Evolutionary conservation across 2,888 invertebrate genomes (phyloP).

Genomic region (Athalia rosae): DNA sequence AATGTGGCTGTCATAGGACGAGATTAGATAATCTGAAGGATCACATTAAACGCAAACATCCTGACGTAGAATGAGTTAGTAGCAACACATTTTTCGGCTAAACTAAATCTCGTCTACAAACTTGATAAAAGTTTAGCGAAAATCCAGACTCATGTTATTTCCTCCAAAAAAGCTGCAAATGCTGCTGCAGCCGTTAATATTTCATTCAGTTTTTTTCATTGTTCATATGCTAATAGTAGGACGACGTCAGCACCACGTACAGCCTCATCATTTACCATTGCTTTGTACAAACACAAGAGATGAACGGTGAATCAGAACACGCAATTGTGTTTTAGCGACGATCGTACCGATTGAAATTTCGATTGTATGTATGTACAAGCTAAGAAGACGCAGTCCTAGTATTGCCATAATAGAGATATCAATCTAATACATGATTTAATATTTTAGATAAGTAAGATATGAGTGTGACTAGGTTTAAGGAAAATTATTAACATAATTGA

Average conservation of each 20-base stretch:
- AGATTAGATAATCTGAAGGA: conserved; percentile 65
- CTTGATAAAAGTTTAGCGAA: neutral
- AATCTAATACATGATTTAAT: conserved; percentile 37
- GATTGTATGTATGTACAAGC: neutral
- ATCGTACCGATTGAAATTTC: neutral
- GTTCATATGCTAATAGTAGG: conserved; percentile 27
- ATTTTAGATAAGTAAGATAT: conserved; percentile 44
- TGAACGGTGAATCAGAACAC: neutral
- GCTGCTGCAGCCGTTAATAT: neutral
- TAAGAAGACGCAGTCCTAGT: conserved; percentile 24
- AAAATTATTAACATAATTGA: conserved; percentile 29
- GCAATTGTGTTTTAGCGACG: neutral
- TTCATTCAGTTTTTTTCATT: conserved; percentile 15
- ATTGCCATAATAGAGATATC: conserved; percentile 25
- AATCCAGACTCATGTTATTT: conserved; percentile 5
- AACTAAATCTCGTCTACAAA: neutral
- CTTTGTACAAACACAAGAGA: neutral
- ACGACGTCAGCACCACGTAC: neutral
- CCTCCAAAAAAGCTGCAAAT: neutral
- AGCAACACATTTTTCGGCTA: conserved; percentile 43
- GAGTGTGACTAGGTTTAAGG: conserved; percentile 45
- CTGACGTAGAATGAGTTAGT: conserved; percentile 56
- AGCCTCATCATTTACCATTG: no score
- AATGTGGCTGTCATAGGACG: conserved; percentile 67
- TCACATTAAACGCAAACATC: conserved; percentile 67